Evolutionary conservation across 2,113 vertebrate genomes (phyloP).

Genomic region (Xenotilapia flavipinnis): DNA sequence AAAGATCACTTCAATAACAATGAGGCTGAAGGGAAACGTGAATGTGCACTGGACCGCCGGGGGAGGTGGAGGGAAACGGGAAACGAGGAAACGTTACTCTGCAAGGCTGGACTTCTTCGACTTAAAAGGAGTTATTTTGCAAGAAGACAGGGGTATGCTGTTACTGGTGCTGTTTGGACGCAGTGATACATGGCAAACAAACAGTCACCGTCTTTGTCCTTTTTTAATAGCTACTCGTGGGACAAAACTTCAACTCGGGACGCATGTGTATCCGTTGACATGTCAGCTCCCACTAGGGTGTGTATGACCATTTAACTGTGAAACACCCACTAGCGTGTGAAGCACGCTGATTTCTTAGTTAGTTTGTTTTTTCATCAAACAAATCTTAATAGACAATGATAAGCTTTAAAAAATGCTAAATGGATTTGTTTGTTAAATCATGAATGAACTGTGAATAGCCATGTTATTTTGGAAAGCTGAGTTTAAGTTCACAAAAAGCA

Average conservation of each 20-base stretch:
- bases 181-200: neutral
- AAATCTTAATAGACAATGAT: neutral
- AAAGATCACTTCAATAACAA: constrained; percentile 4
- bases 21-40: neutral
- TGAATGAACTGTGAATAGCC: neutral
- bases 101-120: constrained; percentile 11
- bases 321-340: constrained; percentile 13
- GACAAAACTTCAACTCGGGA: constrained; percentile 12
- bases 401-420: neutral
- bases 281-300: constrained; percentile 45
- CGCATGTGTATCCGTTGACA: constrained; percentile 31
- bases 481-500: neutral
- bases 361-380: neutral
- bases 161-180: neutral
- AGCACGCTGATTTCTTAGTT: neutral
- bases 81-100: fast-evolving
- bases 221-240: neutral
- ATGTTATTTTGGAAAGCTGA: neutral
- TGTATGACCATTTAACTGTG: neutral
- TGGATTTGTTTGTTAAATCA: neutral
- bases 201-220: neutral
- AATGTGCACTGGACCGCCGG: constrained; percentile 8
- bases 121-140: neutral
- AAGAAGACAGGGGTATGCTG: neutral
- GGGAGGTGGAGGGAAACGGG: neutral